Conservation (phyloP, 2,888 invertebrate genomes). For the Ferdinandea cuprea region DNA sequence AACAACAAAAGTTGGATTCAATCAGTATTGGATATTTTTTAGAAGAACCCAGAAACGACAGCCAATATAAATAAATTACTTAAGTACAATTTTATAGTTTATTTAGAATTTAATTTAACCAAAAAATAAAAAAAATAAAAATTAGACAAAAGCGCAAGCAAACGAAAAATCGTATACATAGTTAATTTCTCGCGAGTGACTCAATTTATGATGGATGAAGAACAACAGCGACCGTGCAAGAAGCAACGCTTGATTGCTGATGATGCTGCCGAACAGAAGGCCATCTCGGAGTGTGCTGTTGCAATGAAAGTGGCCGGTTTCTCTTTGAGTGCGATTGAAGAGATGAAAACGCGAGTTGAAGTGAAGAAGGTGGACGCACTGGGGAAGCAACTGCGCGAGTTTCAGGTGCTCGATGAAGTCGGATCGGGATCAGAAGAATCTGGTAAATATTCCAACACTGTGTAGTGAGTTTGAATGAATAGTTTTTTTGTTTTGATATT, state of each 20-base stretch:
- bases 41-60: conserved; percentile 79
- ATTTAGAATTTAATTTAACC: conserved; percentile 8
- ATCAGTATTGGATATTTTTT: conserved; percentile 83
- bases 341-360: conserved; percentile 80
- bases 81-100: conserved; percentile 17
- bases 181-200: conserved; percentile 39
- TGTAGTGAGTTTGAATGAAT: not conserved
- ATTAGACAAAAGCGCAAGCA: no score
- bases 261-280: conserved; percentile 64
- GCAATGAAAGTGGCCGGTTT: conserved; percentile 80
- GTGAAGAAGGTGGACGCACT: conserved; percentile 77
- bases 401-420: conserved; percentile 88
- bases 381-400: conserved; percentile 84
- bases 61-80: conserved; percentile 41
- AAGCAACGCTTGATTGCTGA: conserved; percentile 74
- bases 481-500: conserved; percentile 5
- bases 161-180: no score
- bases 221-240: conserved; percentile 48
- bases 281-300: conserved; percentile 75
- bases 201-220: conserved; percentile 45
- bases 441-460: conserved; percentile 71
- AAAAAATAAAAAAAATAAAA: conserved; percentile 12
- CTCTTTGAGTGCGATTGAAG: conserved; percentile 81
- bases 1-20: conserved; percentile 82
- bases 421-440: conserved; percentile 83